Conservation (phyloP, 2,797 vertebrate species). For the Anabas testudineus region DNA sequence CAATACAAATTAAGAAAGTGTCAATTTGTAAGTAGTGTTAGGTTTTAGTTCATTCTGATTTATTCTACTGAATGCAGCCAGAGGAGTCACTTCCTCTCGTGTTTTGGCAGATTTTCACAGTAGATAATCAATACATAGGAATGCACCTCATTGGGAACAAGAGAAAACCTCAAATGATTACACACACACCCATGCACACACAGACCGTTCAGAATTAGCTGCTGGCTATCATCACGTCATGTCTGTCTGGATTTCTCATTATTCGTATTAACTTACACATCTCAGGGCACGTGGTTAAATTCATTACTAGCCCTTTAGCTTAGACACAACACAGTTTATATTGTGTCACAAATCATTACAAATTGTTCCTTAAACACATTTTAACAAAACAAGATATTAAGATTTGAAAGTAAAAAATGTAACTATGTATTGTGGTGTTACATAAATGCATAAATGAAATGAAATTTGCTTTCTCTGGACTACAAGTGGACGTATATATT, state of each 20-base stretch:
- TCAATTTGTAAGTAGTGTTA: not conserved
- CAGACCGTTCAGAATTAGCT: slow-evolving; percentile 63
- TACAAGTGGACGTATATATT: too few relatives aligned
- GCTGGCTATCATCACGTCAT: slow-evolving; percentile 56
- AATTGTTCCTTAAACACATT: not conserved
- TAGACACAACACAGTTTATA: not conserved
- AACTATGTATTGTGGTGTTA: too few relatives aligned
- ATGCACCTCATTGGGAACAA: not conserved
- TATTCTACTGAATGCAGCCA: not conserved
- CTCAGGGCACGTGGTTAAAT: slow-evolving; percentile 5
- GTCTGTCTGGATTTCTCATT: slow-evolving; percentile 31
- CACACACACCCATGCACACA: slow-evolving; percentile 30
- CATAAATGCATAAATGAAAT: too few relatives aligned
- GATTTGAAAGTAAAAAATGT: not conserved
- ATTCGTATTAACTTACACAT: slow-evolving; percentile 31
- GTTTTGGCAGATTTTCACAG: not conserved
- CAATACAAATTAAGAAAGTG: not conserved
- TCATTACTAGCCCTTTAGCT: not conserved
- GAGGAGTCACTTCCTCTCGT: not conserved
- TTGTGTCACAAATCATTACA: not conserved
- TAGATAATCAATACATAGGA: not conserved
- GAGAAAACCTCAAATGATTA: slow-evolving; percentile 19
- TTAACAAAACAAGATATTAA: not conserved
- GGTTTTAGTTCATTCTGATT: not conserved
- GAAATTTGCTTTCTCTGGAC: too few relatives aligned